Base-by-base conservation (phyloP, 2,888 invertebrate species). In the Phalera bucephala region DNA sequence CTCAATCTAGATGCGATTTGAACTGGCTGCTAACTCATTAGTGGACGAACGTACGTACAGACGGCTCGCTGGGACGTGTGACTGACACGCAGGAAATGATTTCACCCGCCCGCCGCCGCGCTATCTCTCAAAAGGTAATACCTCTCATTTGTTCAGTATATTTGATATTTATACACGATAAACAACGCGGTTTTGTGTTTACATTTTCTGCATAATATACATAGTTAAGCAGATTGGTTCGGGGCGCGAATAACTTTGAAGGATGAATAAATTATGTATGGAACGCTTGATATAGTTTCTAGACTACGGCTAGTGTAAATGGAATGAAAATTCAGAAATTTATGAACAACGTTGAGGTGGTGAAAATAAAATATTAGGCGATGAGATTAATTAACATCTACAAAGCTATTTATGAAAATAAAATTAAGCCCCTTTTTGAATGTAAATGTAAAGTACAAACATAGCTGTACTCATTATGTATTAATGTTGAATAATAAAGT, bases 41-140 rank as follows among this genome's bases (percentile, higher is more conserved):
- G 79, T 75, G 68, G 68, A 68, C 63, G 72, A 64, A 70, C 62
- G 65, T 69, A 70, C 64, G 60, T 63, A 71, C 67, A 64, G 65
- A 62, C 71, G 64, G 71, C 46, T 51, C 64, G 62, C 56, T 49
- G 50, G 70, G 80, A 78, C 79, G 64, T 64, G 73, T 87, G 88
- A 89, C 80, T 85, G 88, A 87, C 88, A 70, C 64, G 66, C 62
- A 83, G 88, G 87, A 89, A 89, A 89, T 89, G 83, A 88, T 87
- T 81, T 69, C 66, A 74, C 73, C 71, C 70, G 72, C 73, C 64
- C 58, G 62, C 72, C 69, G 65, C 72, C 69, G 50, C 63, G 73
- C 70, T 86, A 86, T 87, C 86, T 80, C 75, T 63, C 65, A 58
- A 69, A 72, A 71, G 70, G 73, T 69, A 64, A 69, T 64, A 67